Percentiles rank a stretch among this genome's conserved stretches.
Conservation (phyloP, 2,797 vertebrate species). For the Artibeus jamaicensis region DNA sequence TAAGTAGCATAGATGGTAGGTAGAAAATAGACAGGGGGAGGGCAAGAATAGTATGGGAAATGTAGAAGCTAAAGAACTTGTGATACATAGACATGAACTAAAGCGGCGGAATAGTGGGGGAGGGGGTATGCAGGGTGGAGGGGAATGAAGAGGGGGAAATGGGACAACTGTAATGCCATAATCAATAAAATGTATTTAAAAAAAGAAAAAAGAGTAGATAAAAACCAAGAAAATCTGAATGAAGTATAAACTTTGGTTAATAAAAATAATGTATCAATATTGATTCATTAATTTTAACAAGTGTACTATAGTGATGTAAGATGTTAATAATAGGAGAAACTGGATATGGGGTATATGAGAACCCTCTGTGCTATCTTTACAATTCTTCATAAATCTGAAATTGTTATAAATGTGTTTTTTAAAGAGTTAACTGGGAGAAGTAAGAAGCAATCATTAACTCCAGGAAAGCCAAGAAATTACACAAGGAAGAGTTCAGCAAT, state of each 20-base stretch:
- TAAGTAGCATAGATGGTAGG: no score
- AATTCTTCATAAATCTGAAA: neutral
- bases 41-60: no score
- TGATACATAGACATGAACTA: no score
- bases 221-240: neutral
- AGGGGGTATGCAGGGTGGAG: no score
- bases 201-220: neutral
- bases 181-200: neutral
- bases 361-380: neutral
- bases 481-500: neutral
- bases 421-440: neutral
- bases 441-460: neutral
- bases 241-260: neutral
- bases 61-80: no score
- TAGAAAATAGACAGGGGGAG: no score
- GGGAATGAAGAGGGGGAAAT: no score
- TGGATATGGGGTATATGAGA: neutral
- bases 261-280: no score
- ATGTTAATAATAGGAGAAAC: neutral
- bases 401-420: neutral
- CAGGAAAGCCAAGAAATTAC: neutral
- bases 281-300: neutral
- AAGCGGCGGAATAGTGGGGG: no score
- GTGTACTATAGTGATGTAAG: neutral
- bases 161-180: no score